These are phyloP conservation scores for Geococcyx californianus DNA, from an alignment of 2,113 vertebrate genomes.

Conservation along the genomic window DNA sequence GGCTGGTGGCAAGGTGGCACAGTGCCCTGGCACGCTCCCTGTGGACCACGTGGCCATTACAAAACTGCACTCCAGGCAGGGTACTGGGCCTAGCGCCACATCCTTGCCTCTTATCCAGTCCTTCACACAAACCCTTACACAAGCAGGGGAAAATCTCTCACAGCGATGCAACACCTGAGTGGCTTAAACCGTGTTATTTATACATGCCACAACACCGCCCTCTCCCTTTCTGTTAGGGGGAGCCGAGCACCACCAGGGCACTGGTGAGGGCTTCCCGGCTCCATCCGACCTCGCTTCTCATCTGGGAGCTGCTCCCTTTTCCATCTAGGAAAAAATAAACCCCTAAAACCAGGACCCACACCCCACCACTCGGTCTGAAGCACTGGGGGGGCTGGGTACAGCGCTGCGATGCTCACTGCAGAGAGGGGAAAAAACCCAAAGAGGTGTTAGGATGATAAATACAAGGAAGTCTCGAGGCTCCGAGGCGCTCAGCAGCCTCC, in stretches of 20 bases:
- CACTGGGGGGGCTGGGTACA: fast-evolving
- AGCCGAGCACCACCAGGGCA: background rate
- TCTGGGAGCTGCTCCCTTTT: background rate
- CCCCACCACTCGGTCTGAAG: fast-evolving
- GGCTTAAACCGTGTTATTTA: fast-evolving
- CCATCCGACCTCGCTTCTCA: background rate
- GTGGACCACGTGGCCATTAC: fast-evolving
- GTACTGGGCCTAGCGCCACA: fast-evolving
- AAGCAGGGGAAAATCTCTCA: background rate
- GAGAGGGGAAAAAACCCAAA: too few species aligned
- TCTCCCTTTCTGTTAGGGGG: fast-evolving
- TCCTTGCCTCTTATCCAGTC: background rate
- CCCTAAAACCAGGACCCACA: fast-evolving
- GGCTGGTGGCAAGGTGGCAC: background rate
- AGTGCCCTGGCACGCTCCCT: background rate
- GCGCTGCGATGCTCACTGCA: fast-evolving
- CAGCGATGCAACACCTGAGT: background rate
- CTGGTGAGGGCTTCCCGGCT: fast-evolving
- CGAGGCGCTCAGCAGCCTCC: background rate
- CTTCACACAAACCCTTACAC: background rate
- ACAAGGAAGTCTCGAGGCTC: fast-evolving
- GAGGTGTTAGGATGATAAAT: fast-evolving
- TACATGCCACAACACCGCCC: background rate
- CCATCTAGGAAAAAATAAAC: background rate
- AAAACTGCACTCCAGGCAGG: fast-evolving